phyloP scores from a whole-genome alignment of 2,113 vertebrate genomes.

The Callorhinus ursinus region DNA sequence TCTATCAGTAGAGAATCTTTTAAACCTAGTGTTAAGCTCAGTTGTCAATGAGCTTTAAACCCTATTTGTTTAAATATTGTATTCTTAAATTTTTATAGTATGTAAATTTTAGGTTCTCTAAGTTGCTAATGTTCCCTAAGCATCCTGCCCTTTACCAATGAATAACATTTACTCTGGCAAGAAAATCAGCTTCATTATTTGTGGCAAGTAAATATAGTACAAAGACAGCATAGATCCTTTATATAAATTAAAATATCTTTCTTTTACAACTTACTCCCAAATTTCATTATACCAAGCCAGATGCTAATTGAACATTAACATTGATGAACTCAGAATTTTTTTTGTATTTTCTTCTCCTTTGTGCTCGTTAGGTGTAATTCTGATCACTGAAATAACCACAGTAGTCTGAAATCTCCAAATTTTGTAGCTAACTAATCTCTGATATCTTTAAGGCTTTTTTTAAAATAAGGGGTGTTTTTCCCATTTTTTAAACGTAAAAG shows the following conservation, averaged over 20 bases:
- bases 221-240: not conserved
- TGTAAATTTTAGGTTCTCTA: conserved; percentile 15
- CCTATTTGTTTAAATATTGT: not conserved
- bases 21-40: not conserved
- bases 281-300: not conserved
- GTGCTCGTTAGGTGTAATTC: not conserved
- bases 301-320: not conserved
- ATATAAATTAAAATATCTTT: conserved; percentile 11
- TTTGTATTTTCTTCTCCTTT: not conserved
- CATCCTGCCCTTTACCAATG: not conserved
- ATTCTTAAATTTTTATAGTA: not conserved
- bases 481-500: not conserved
- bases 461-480: not conserved
- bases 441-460: not conserved
- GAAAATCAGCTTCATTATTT: not conserved
- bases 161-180: not conserved
- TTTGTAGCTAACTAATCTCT: not conserved
- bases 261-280: not conserved
- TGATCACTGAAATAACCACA: not conserved
- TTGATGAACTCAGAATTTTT: not conserved
- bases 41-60: not conserved
- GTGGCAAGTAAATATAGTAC: not conserved
- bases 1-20: not conserved
- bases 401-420: not conserved
- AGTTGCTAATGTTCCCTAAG: not conserved